These are phyloP conservation scores for Agrotis exclamationis DNA, from an alignment of 2,888 invertebrate genomes.

Conservation along the genomic window DNA sequence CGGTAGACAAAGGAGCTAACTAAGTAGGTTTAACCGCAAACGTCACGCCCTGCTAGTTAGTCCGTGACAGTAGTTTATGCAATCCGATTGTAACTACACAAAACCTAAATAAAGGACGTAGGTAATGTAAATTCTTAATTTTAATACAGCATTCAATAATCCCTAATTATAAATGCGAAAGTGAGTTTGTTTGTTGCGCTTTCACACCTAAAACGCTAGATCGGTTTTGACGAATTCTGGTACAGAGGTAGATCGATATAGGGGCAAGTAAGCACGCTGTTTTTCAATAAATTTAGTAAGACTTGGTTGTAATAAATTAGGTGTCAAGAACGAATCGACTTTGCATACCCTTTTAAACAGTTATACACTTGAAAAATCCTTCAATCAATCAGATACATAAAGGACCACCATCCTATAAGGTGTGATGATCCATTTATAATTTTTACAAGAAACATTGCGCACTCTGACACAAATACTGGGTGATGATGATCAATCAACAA, in stretches of 20 bases:
- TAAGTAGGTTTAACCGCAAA: constrained; percentile 50
- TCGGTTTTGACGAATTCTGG: no score
- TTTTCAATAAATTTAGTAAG: not conserved
- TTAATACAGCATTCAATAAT: no score
- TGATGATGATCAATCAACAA: not conserved
- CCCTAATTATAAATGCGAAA: no score
- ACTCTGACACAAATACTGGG: not conserved
- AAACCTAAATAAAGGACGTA: constrained; percentile 21
- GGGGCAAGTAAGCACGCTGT: no score
- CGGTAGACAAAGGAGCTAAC: constrained; percentile 33
- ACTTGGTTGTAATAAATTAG: not conserved
- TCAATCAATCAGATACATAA: constrained; percentile 3
- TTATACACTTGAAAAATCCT: not conserved
- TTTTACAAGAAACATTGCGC: not conserved
- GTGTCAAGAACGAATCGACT: no score
- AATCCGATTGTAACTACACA: constrained; percentile 42
- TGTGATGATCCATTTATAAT: not conserved
- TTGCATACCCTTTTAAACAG: not conserved
- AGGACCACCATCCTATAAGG: not conserved
- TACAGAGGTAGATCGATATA: no score
- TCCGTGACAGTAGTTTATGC: constrained; percentile 53
- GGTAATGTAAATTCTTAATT: no score
- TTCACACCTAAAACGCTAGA: no score
- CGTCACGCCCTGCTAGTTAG: constrained; percentile 37
- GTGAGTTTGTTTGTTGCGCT: no score